Evolutionary conservation across 2,888 invertebrate genomes (phyloP).

Genomic region (Drosophila prostipennis): DNA sequence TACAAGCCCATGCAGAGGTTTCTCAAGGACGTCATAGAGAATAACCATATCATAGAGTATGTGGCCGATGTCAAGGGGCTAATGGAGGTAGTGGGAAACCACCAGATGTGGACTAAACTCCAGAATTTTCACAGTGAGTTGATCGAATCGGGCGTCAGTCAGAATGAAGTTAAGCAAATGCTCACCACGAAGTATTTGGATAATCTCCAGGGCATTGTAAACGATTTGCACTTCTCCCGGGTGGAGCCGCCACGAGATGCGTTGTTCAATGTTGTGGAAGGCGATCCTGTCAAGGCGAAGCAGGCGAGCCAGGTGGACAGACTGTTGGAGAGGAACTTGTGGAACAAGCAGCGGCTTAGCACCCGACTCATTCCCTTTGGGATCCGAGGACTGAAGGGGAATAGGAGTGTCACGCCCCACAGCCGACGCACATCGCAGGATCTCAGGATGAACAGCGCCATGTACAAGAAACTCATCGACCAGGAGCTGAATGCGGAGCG

Average conservation of each 20-base stretch:
- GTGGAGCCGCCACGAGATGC: background rate
- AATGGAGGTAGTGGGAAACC: constrained; percentile 22
- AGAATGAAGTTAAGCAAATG: background rate
- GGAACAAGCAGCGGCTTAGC: background rate
- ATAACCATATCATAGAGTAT: constrained; percentile 22
- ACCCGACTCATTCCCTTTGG: background rate
- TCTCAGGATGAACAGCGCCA: background rate
- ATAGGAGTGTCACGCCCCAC: background rate
- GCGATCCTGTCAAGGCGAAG: background rate
- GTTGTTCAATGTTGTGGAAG: background rate
- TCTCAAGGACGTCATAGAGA: constrained; percentile 25
- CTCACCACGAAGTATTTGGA: constrained; percentile 44
- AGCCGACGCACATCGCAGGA: background rate
- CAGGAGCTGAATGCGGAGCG: constrained; percentile 7
- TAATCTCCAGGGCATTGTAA: constrained; percentile 22
- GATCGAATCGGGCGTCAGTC: constrained; percentile 1
- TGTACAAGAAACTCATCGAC: constrained; percentile 1
- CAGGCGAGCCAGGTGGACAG: background rate
- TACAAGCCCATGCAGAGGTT: background rate
- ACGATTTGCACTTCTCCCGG: constrained; percentile 8
- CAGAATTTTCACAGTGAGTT: constrained; percentile 35
- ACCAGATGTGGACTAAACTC: constrained; percentile 54
- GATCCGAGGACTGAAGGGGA: too few species aligned
- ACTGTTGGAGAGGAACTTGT: too few species aligned
- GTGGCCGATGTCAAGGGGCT: background rate